Conservation (phyloP, 2,888 invertebrate genomes). For the Amphipoea lucens region DNA sequence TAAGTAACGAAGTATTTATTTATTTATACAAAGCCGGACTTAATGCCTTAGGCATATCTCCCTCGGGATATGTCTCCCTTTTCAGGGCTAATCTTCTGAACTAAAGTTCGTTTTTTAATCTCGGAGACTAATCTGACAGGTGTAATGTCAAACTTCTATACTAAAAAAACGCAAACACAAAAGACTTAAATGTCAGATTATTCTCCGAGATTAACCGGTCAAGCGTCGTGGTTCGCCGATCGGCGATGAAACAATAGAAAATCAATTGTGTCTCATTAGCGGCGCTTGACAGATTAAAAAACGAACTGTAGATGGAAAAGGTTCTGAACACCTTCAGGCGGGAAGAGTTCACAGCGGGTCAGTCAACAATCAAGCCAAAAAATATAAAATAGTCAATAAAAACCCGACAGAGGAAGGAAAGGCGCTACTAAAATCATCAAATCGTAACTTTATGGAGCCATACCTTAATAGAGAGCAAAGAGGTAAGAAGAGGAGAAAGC, state of each 20-base stretch:
- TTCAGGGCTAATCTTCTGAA: neutral
- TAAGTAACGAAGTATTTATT: neutral
- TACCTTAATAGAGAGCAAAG: constrained; percentile 66
- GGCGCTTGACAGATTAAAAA: too few relatives aligned
- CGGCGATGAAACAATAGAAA: too few relatives aligned
- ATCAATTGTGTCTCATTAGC: too few relatives aligned
- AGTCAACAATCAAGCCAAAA: neutral
- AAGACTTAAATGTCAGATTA: too few relatives aligned
- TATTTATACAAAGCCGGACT: too few relatives aligned
- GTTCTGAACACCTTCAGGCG: neutral
- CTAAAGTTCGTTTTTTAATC: too few relatives aligned
- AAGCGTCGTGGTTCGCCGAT: too few relatives aligned
- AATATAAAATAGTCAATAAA: neutral
- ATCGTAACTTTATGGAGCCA: constrained; percentile 59
- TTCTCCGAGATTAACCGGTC: too few relatives aligned
- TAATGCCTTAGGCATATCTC: too few relatives aligned
- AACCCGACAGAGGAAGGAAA: neutral
- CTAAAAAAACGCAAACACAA: too few relatives aligned
- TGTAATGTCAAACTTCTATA: too few relatives aligned
- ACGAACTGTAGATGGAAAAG: neutral
- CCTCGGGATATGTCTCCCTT: neutral
- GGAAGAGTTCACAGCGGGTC: neutral
- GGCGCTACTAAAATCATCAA: constrained; percentile 27
- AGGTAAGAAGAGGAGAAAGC: constrained; percentile 66
- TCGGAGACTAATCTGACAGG: too few relatives aligned